Evolutionary conservation across 2,113 vertebrate species (phyloP).

Genomic region (Nesogale talazaci): DNA sequence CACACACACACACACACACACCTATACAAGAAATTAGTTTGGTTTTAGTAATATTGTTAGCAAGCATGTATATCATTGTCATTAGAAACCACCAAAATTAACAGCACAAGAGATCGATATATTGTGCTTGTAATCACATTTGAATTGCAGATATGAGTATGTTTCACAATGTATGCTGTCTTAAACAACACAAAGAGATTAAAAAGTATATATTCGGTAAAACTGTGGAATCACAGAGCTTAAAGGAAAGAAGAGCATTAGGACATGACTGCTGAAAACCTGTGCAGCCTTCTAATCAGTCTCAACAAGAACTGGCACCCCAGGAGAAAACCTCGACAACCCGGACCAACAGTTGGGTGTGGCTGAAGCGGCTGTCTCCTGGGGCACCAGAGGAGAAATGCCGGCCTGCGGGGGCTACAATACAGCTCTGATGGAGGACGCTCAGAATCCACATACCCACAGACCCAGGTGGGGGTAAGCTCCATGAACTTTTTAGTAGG

Average conservation of each 20-base stretch:
- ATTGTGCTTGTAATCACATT: background rate
- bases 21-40: conserved; percentile 12
- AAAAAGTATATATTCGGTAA: background rate
- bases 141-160: background rate
- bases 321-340: background rate
- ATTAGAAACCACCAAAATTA: conserved; percentile 14
- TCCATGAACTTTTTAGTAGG: background rate
- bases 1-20: background rate
- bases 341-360: background rate
- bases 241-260: conserved; percentile 31
- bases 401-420: background rate
- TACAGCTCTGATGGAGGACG: background rate
- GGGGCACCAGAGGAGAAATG: background rate
- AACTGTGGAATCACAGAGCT: conserved; percentile 42
- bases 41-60: conserved; percentile 25
- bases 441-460: background rate
- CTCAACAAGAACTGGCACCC: background rate
- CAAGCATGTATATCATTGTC: conserved; percentile 26
- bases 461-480: background rate
- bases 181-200: conserved; percentile 9
- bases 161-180: background rate
- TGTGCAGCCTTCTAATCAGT: background rate
- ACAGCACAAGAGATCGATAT: conserved; percentile 15
- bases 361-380: too few species aligned
- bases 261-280: conserved; percentile 35